Percentiles rank a stretch among this genome's conserved stretches.
Conservation (phyloP, 92 coral and sea anemone genomes). For the Meandrina meandrites region DNA sequence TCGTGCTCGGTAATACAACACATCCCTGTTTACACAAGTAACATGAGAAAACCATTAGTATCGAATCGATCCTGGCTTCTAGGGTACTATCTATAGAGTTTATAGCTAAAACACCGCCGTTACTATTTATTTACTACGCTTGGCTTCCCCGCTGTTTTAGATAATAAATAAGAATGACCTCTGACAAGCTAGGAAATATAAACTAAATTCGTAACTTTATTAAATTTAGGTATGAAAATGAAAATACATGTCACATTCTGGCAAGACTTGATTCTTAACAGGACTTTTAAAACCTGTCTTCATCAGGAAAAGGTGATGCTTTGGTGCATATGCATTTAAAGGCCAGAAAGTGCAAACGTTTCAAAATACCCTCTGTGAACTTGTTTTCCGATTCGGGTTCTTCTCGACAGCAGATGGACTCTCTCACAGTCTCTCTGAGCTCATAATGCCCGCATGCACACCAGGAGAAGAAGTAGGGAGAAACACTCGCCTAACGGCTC, state of each 20-base stretch:
- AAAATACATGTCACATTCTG: too few relatives aligned
- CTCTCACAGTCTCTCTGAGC: not conserved
- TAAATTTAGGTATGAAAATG: too few relatives aligned
- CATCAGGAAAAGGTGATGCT: not conserved
- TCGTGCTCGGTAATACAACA: not conserved
- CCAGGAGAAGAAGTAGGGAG: too few relatives aligned
- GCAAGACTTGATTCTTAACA: not conserved
- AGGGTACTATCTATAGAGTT: too few relatives aligned
- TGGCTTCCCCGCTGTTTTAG: too few relatives aligned
- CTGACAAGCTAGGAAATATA: too few relatives aligned
- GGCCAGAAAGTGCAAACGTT: not conserved
- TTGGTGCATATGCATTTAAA: not conserved
- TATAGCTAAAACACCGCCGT: too few relatives aligned
- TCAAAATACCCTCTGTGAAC: not conserved
- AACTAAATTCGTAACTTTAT: too few relatives aligned
- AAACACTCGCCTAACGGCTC: too few relatives aligned
- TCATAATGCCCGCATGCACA: conserved; percentile 1
- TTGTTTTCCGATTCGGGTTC: conserved; percentile 21
- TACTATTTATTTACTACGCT: too few relatives aligned
- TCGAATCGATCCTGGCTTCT: not conserved
- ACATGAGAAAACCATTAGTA: not conserved
- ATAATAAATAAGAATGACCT: too few relatives aligned
- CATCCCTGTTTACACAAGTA: not conserved
- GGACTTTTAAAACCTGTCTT: not conserved
- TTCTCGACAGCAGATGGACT: conserved; percentile 8